phyloP scores from a whole-genome alignment of 2,888 invertebrate genomes.

The Galerucella nymphaeae region DNA sequence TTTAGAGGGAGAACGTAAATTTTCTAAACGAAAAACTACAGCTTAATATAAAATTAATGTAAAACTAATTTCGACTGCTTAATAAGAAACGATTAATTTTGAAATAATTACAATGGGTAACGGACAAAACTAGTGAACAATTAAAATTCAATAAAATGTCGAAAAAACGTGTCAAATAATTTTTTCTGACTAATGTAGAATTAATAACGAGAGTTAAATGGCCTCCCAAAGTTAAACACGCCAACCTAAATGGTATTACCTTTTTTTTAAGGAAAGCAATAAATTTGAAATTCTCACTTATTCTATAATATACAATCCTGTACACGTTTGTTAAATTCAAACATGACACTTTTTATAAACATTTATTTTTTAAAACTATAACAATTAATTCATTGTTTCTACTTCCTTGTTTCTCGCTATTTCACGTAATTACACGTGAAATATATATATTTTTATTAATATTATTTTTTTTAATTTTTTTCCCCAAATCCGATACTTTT shows the following conservation, averaged over 20 bases:
- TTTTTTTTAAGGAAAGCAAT: conserved; percentile 44
- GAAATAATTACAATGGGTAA: neutral
- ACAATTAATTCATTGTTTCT: conserved; percentile 19
- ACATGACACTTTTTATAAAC: conserved; percentile 50
- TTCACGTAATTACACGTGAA: neutral
- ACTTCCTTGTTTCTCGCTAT: conserved; percentile 11
- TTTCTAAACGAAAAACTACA: neutral
- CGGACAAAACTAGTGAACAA: conserved; percentile 20
- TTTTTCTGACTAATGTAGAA: conserved; percentile 44
- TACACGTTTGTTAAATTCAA: conserved; percentile 38
- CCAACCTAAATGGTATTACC: conserved; percentile 43
- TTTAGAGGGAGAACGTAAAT: neutral
- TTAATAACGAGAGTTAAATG: conserved; percentile 46
- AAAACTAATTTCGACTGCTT: neutral
- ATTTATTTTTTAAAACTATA: conserved; percentile 35
- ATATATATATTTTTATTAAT: neutral
- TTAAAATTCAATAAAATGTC: conserved; percentile 38
- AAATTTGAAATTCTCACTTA: conserved; percentile 38
- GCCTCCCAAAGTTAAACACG: conserved; percentile 46
- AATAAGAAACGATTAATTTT: neutral
- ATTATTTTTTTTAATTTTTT: no score
- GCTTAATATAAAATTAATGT: conserved; percentile 2
- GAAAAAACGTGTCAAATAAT: conserved; percentile 44
- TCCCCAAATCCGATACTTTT: no score
- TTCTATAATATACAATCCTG: conserved; percentile 23